Conservation (phyloP, 2,113 vertebrate species). For the Bubo bubo region DNA sequence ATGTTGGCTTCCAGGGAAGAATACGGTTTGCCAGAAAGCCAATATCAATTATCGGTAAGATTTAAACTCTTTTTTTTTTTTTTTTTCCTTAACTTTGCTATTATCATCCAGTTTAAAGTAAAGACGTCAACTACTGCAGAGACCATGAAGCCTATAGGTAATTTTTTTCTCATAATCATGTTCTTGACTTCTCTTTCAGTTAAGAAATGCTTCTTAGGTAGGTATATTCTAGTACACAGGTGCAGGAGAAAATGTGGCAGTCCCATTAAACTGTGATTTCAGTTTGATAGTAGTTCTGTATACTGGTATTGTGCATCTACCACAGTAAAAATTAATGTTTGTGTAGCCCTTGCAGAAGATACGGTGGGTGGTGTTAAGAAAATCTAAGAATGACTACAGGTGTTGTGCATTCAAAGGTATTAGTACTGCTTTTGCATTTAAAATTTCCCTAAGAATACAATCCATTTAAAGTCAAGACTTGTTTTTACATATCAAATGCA, state of each 20-base stretch:
- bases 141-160: background rate
- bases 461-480: background rate
- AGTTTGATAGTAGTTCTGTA: background rate
- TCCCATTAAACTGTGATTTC: background rate
- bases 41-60: constrained; percentile 89
- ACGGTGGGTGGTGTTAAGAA: background rate
- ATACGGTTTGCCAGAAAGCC: constrained; percentile 89
- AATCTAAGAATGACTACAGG: background rate
- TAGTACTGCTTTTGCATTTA: background rate
- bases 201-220: background rate
- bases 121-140: background rate
- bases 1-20: constrained; percentile 86
- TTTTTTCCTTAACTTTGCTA: background rate
- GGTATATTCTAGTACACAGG: background rate
- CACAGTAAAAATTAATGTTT: background rate
- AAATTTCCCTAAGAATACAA: background rate
- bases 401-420: background rate
- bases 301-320: background rate
- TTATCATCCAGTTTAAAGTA: background rate
- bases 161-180: background rate
- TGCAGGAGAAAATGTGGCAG: background rate
- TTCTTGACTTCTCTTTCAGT: background rate
- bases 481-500: background rate
- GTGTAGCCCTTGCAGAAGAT: background rate
- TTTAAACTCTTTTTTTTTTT: background rate